Conservation (phyloP, 2,113 vertebrate species). For the Semnopithecus entellus region DNA sequence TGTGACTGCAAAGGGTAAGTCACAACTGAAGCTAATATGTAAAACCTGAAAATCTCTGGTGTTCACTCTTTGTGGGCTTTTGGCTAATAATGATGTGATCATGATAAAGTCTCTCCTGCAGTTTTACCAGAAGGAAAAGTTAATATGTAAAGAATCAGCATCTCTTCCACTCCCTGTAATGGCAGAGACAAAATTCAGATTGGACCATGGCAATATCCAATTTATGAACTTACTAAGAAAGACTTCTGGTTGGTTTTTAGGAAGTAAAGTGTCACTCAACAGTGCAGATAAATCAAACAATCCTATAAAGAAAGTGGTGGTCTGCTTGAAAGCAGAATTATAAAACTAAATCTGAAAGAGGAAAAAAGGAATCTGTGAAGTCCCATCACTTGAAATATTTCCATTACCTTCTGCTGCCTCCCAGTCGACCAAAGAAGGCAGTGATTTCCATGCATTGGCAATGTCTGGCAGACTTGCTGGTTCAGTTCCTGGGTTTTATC, state of each 20-base stretch:
- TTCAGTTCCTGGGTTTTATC: constrained; percentile 30
- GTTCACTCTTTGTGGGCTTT: not conserved
- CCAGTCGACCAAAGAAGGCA: not conserved
- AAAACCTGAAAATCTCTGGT: not conserved
- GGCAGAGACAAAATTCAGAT: not conserved
- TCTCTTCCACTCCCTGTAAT: not conserved
- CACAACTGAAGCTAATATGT: not conserved
- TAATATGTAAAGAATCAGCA: not conserved
- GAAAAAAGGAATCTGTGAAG: not conserved
- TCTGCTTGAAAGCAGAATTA: constrained; percentile 27
- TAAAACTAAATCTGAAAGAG: not conserved
- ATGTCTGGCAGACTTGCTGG: not conserved
- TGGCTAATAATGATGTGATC: not conserved
- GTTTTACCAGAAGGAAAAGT: not conserved
- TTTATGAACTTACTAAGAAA: not conserved
- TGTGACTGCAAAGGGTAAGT: not conserved
- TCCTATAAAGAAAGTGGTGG: not conserved
- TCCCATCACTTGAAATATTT: not conserved
- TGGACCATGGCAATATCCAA: not conserved
- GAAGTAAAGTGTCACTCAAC: not conserved
- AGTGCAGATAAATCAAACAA: not conserved
- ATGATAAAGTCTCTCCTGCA: not conserved
- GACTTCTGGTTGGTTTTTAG: not conserved
- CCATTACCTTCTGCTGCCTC: not conserved
- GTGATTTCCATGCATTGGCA: not conserved